Evolutionary conservation across 2,113 vertebrate genomes (phyloP), one percentile per base, ranked within the genome.

Genomic region (Eulemur macaco): DNA sequence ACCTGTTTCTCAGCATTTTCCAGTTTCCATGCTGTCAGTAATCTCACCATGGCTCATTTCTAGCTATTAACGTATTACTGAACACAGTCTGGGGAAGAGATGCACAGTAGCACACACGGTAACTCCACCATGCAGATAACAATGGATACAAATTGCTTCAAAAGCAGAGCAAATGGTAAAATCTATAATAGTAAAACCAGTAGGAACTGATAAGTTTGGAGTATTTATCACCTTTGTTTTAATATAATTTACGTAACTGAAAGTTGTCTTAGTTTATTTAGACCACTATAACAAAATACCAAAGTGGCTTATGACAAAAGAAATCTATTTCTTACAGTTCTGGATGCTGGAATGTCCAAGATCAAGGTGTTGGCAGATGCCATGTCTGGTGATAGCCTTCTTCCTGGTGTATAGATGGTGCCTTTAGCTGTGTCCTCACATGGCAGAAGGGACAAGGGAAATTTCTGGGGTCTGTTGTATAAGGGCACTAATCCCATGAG

Each of bases 91-190:
- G 27, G 17, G 6, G 45, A 92, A 84, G 23, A 81, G 42, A 89
- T 13, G 27, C 20, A 37, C 29, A 45, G 37, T 2, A 80, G 31
- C 34, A 45, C 18, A 68, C 68, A 23, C 47, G 39, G 34, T 94
- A 83, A 68, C 73, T 82, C 54, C n/a, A 20, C 4, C 8, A 21
- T 5, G 27, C 2, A 78, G 42, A 52, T 63, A 82, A 74, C 1
- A 80, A 83, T 37, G 52, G 45, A 81, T 37, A n/a, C 20, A 96
- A 94, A 84, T 81, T 84, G 76, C 11, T 34, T 93, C 5, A 52
- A 88, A 85, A 94, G 14, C 52, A 93, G 14, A 92, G 42, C n/a
- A 89, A 86, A 77, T 20, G 39, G 14, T n/a, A 80, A 81, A 86
- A 77, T 88, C 17, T 23, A 21, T 21, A 56, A 56, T 21, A 78